phyloP scores from a whole-genome alignment of 2,888 invertebrate genomes.

The Timema podura region DNA sequence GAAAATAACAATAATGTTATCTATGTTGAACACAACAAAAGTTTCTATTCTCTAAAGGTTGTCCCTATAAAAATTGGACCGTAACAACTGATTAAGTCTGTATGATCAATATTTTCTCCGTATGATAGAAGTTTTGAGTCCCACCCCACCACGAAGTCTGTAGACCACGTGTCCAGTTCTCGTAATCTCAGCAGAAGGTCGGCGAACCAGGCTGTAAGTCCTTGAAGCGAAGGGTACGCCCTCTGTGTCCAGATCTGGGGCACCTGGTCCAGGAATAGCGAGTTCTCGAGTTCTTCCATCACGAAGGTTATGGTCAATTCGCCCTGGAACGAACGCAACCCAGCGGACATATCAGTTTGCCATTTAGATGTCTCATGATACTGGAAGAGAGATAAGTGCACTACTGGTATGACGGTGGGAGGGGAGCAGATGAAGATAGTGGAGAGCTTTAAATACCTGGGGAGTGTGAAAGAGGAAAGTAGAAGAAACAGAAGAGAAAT shows the following conservation, averaged over 20 bases:
- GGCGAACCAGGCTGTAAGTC: constrained; percentile 88
- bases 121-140: neutral
- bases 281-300: constrained; percentile 93
- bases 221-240: constrained; percentile 88
- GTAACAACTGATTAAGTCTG: no score
- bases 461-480: neutral
- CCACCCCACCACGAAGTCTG: constrained; percentile 78
- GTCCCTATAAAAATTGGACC: no score
- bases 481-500: constrained; percentile 11
- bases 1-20: neutral
- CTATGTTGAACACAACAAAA: neutral
- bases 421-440: neutral
- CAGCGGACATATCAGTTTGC: no score
- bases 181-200: constrained; percentile 81
- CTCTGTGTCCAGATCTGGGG: constrained; percentile 81
- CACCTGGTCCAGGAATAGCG: constrained; percentile 89
- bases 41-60: no score
- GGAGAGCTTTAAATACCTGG: neutral
- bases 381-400: no score
- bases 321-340: constrained; percentile 54
- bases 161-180: constrained; percentile 90
- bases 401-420: neutral
- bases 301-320: constrained; percentile 94
- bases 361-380: no score
- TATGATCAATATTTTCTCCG: no score